These are phyloP conservation scores for Pyrrhura leucotis DNA, from an alignment of 2,797 vertebrate species.

Conservation along the genomic window DNA sequence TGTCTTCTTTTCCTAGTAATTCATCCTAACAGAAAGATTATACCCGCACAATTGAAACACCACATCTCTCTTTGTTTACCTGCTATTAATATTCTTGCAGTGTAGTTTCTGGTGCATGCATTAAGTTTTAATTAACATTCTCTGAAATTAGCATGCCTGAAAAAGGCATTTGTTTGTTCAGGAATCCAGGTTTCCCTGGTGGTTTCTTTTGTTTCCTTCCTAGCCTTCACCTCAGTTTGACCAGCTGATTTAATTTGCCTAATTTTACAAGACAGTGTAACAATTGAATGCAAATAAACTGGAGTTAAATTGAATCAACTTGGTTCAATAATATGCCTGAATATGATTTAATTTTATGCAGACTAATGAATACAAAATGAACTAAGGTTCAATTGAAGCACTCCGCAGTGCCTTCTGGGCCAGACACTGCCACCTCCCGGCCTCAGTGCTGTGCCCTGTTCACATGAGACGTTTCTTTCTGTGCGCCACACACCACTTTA, in stretches of 20 bases:
- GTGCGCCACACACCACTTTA: not conserved
- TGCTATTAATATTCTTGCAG: constrained; percentile 40
- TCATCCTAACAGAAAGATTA: not conserved
- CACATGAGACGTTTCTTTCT: not conserved
- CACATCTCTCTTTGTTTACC: not conserved
- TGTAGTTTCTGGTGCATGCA: constrained; percentile 22
- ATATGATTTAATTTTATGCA: constrained; percentile 73
- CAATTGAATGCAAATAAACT: constrained; percentile 73
- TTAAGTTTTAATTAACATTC: constrained; percentile 62
- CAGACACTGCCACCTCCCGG: constrained; percentile 38
- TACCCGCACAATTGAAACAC: not conserved
- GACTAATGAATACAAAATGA: constrained; percentile 65
- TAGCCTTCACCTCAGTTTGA: constrained; percentile 23
- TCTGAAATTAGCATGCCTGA: constrained; percentile 25
- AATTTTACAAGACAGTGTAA: constrained; percentile 59
- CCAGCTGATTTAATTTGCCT: constrained; percentile 66
- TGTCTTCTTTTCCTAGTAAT: not conserved
- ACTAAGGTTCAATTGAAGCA: not conserved
- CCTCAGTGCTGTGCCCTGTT: accelerated
- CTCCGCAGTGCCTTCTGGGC: not conserved
- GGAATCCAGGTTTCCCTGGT: constrained; percentile 27
- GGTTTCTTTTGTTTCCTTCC: constrained; percentile 11
- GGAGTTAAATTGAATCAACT: constrained; percentile 68
- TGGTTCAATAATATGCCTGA: constrained; percentile 42
- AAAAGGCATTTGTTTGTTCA: constrained; percentile 67